These are phyloP conservation scores for Acridotheres tristis DNA, from an alignment of 2,797 vertebrate genomes.

Conservation along the genomic window DNA sequence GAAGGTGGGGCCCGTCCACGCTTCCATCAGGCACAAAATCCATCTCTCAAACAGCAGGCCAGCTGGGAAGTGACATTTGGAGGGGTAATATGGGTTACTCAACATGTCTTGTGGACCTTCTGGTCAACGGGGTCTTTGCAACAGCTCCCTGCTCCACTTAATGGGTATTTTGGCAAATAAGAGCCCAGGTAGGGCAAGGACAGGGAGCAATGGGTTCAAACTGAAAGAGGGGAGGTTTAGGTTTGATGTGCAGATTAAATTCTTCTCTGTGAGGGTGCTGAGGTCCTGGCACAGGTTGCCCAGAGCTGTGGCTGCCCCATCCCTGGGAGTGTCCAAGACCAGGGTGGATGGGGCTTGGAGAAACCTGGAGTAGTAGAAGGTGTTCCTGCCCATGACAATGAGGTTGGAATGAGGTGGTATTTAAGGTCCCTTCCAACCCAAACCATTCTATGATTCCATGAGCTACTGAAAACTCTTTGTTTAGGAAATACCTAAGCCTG, in stretches of 20 bases:
- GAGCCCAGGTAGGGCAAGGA: neutral
- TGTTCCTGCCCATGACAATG: neutral
- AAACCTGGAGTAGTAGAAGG: neutral
- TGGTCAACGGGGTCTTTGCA: conserved; percentile 13
- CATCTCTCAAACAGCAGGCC: neutral
- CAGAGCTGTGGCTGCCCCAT: too few species aligned
- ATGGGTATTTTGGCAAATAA: conserved; percentile 31
- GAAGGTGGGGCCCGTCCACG: neutral
- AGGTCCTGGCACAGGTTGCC: rapidly evolving
- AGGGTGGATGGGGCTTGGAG: neutral
- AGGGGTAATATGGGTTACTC: neutral
- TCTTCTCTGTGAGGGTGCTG: rapidly evolving
- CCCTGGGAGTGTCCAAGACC: neutral
- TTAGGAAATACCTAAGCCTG: neutral
- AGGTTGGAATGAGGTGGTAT: neutral
- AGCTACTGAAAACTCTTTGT: neutral
- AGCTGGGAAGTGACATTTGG: neutral
- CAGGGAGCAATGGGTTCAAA: neutral
- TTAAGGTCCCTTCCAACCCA: neutral
- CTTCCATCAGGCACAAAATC: neutral
- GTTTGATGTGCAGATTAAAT: rapidly evolving
- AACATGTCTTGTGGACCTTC: neutral
- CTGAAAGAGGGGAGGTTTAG: neutral
- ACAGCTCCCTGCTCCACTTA: conserved; percentile 26
- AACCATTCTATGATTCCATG: neutral